Evolutionary conservation across 2,888 invertebrate species (phyloP).

Genomic region (Meiosimyza platycephala): DNA sequence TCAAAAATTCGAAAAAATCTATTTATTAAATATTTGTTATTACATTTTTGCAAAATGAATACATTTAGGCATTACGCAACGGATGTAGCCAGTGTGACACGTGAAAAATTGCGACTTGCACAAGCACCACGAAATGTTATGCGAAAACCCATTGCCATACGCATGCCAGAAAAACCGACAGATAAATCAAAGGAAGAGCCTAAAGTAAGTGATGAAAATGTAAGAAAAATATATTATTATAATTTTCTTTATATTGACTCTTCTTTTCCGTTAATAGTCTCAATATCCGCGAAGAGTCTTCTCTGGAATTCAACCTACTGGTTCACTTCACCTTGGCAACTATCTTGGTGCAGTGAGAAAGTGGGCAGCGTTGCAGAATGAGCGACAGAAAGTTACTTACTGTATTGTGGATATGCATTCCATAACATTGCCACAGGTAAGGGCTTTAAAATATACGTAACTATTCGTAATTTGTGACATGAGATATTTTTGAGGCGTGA

Average conservation of each 20-base stretch:
- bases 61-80: no score
- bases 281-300: conserved; percentile 76
- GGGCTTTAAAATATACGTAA: neutral
- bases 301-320: conserved; percentile 97
- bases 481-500: no score
- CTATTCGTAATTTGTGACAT: no score
- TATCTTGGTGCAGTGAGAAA: conserved; percentile 93
- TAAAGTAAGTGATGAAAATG: neutral
- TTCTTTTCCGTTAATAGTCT: conserved; percentile 31
- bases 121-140: no score
- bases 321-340: conserved; percentile 93
- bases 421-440: conserved; percentile 84
- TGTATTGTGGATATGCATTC: conserved; percentile 95
- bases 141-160: no score
- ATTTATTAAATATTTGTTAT: conserved; percentile 3
- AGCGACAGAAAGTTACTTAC: conserved; percentile 76
- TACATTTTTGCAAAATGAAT: conserved; percentile 7
- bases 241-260: conserved; percentile 1
- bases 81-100: no score
- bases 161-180: conserved; percentile 5
- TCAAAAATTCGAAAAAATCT: conserved; percentile 22
- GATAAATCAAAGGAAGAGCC: conserved; percentile 25
- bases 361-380: conserved; percentile 85
- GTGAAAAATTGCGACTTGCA: no score
- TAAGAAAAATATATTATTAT: neutral